Percentiles rank a stretch among this genome's conserved stretches.
phyloP scores from a whole-genome alignment of 2,888 invertebrate genomes.

The Erpobdella octoculata region DNA sequence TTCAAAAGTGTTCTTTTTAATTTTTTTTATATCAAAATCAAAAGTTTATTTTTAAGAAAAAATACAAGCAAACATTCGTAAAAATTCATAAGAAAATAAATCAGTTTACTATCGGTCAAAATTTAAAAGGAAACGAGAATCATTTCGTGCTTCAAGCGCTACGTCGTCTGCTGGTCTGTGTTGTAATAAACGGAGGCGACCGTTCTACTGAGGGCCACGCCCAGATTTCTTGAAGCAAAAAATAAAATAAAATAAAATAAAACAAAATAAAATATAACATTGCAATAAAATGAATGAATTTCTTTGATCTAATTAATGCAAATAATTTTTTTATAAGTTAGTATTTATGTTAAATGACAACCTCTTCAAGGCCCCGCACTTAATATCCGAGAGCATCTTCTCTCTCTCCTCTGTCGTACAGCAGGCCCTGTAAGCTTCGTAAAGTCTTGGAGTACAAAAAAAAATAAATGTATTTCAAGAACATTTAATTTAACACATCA shows the following conservation, averaged over 20 bases:
- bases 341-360: constrained; percentile 31
- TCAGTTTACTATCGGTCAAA: too few relatives aligned
- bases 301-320: not conserved
- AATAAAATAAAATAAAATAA: not conserved
- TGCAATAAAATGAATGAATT: too few relatives aligned
- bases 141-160: too few relatives aligned
- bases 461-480: not conserved
- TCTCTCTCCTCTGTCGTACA: constrained; percentile 41
- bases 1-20: too few relatives aligned
- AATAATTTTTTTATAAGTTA: not conserved
- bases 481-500: not conserved
- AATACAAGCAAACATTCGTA: too few relatives aligned
- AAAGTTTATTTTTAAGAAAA: too few relatives aligned
- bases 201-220: constrained; percentile 19
- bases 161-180: too few relatives aligned
- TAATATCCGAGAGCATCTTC: constrained; percentile 41
- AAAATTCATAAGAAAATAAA: too few relatives aligned
- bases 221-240: constrained; percentile 24
- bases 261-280: not conserved
- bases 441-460: constrained; percentile 39
- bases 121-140: too few relatives aligned
- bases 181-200: too few relatives aligned
- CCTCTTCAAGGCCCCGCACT: constrained; percentile 44
- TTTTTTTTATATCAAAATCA: too few relatives aligned
- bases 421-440: constrained; percentile 42